Percentiles rank a stretch among this genome's conserved stretches.
Conservation (phyloP, 2,797 vertebrate genomes). For the Syngnathus rostellatus region DNA sequence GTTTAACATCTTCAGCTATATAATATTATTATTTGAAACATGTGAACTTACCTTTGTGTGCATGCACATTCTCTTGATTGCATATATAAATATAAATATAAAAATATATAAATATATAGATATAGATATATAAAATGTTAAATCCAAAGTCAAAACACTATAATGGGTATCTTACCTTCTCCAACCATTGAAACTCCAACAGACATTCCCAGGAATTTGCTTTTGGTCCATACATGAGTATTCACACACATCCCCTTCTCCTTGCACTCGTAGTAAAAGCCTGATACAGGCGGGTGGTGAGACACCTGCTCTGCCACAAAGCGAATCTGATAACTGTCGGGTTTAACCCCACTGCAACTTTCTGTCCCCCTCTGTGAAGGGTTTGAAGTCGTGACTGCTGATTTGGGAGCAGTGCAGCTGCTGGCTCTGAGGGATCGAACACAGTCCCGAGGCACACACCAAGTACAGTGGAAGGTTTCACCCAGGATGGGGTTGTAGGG, state of each 20-base stretch:
- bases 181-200: slow-evolving; percentile 39
- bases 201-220: slow-evolving; percentile 43
- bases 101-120: too few species aligned
- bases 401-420: slow-evolving; percentile 5
- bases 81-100: not conserved
- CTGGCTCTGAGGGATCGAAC: slow-evolving; percentile 13
- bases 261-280: slow-evolving; percentile 82
- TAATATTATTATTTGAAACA: not conserved
- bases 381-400: slow-evolving; percentile 4
- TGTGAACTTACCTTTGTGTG: not conserved
- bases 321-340: slow-evolving; percentile 48
- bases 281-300: slow-evolving; percentile 77
- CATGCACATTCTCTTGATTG: not conserved
- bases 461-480: slow-evolving; percentile 91
- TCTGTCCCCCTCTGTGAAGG: slow-evolving; percentile 4
- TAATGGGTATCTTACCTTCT: slow-evolving; percentile 22
- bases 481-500: slow-evolving; percentile 93
- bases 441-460: slow-evolving; percentile 80
- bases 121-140: too few species aligned
- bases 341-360: slow-evolving; percentile 1
- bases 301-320: slow-evolving; percentile 82
- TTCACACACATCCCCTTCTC: slow-evolving; percentile 47
- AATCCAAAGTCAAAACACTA: too few species aligned
- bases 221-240: slow-evolving; percentile 46
- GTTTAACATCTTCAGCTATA: not conserved